phyloP scores from a whole-genome alignment of 2,888 invertebrate genomes.

The Stegophylla sp. region DNA sequence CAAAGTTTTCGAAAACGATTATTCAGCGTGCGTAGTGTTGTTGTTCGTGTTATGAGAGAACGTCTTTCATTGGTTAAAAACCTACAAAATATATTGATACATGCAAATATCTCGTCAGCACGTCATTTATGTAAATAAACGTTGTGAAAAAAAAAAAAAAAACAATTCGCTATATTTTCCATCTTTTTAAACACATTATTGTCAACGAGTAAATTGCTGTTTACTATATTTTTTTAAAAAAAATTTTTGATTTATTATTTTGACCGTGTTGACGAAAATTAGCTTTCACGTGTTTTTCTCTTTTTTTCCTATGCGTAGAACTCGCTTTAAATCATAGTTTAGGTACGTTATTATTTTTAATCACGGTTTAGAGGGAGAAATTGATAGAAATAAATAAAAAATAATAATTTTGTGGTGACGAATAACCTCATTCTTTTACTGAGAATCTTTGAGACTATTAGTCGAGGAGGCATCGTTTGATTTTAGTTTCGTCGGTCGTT shows the following conservation, averaged over 20 bases:
- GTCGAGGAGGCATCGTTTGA: constrained; percentile 27
- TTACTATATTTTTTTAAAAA: background rate
- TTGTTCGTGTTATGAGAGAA: too few species aligned
- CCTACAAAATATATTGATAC: too few species aligned
- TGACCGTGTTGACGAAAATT: background rate
- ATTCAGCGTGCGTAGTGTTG: too few species aligned
- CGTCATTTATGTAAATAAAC: too few species aligned
- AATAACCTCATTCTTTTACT: constrained; percentile 26
- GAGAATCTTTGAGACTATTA: background rate
- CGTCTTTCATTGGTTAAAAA: too few species aligned
- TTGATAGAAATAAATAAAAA: background rate
- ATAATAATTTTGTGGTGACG: constrained; percentile 1
- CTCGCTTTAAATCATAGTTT: background rate
- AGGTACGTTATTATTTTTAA: background rate
- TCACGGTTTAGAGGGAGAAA: constrained; percentile 11
- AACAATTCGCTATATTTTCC: too few species aligned
- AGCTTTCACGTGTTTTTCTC: constrained; percentile 11
- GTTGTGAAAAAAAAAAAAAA: too few species aligned
- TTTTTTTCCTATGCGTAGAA: background rate
- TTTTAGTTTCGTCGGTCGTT: constrained; percentile 14
- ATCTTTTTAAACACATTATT: too few species aligned
- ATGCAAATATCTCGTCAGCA: too few species aligned
- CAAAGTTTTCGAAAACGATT: too few species aligned
- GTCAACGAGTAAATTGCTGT: too few species aligned
- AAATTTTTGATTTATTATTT: background rate